Evolutionary conservation across 1,140 invertebrate genomes (phyloP), one percentile per base, ranked within the genome.

Genomic region (Proctacanthus coquilletti): DNA sequence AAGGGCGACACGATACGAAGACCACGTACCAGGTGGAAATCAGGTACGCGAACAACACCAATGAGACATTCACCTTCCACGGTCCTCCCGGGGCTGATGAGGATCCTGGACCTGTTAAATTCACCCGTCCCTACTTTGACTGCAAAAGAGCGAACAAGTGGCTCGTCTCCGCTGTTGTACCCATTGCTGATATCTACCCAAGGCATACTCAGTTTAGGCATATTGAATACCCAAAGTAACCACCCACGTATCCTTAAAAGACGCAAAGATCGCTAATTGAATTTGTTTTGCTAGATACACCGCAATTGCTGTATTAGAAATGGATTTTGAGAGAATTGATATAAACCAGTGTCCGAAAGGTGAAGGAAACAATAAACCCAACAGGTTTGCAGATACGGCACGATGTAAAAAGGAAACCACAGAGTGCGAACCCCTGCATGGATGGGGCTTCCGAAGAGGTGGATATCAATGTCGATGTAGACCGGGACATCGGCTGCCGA

Each of bases 321-420:
- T 95, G 72, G 93, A 98, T 56, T 93, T 91, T 68, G 89, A 97
- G 44, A 71, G 92, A 50, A 87, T 97, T 63, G 93, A 98, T 61
- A 92, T 97, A 59, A 97, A 98, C 67, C 93, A 95, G 52, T 98
- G 93, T 74, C 88, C 91, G 0, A 64, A 65, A 41, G 82, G 87
- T 41, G 61, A 78, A 50, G 93, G 92, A 18, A 97, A 97, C 62
- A 77, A 71, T 41, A 74, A 75, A 11, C 83, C 85, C 0, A 97
- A 97, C 65, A 72, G 70, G 56, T 97, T 94, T 71, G 80, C 77
- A 27, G 77, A 83, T 46, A 96, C 89, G 5, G 82, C 87, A 3
- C 65, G 87, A 45, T 98, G 94, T 72, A 92, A 91, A 70, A 72
- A 77, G 46, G 77, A 84, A 50, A 93, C 89, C 9, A 97, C 93